A percentile compares a stretch with the other conserved stretches of the same genome.
phyloP scores from a whole-genome alignment of 2,113 vertebrate species.

The Phrynosoma blainvillii region DNA sequence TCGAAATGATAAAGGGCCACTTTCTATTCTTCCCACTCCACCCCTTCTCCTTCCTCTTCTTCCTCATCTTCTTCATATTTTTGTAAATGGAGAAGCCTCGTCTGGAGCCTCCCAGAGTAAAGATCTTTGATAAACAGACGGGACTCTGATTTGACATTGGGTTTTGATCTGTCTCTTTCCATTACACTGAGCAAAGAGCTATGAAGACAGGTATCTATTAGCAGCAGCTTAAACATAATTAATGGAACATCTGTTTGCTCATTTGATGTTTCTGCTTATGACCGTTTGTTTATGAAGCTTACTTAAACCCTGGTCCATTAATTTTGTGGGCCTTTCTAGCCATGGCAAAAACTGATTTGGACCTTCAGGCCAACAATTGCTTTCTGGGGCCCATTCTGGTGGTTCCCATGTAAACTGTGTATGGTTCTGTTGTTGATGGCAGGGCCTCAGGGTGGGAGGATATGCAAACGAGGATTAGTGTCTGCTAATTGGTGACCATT shows the following conservation, averaged over 20 bases:
- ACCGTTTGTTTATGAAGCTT: neutral
- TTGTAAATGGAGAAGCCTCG: constrained; percentile 10
- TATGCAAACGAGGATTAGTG: too few species aligned
- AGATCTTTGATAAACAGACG: constrained; percentile 54
- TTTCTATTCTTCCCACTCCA: neutral
- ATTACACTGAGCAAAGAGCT: neutral
- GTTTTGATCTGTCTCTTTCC: constrained; percentile 10
- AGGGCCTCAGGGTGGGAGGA: too few species aligned
- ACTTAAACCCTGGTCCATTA: neutral
- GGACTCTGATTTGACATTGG: constrained; percentile 35
- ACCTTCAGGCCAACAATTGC: too few species aligned
- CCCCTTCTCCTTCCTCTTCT: neutral
- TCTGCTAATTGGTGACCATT: too few species aligned
- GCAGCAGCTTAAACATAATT: neutral
- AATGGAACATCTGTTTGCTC: neutral
- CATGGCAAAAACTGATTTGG: neutral
- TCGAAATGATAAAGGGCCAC: constrained; percentile 46
- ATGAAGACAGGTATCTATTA: constrained; percentile 29
- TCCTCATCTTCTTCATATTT: neutral
- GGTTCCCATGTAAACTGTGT: too few species aligned
- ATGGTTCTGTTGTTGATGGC: too few species aligned
- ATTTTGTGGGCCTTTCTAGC: neutral
- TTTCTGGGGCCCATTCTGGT: neutral
- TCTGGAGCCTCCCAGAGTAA: constrained; percentile 15
- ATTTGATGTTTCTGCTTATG: constrained; percentile 13